Evolutionary conservation across 1,140 invertebrate genomes (phyloP).

Genomic region (Macrotrachela quadricornifera): DNA sequence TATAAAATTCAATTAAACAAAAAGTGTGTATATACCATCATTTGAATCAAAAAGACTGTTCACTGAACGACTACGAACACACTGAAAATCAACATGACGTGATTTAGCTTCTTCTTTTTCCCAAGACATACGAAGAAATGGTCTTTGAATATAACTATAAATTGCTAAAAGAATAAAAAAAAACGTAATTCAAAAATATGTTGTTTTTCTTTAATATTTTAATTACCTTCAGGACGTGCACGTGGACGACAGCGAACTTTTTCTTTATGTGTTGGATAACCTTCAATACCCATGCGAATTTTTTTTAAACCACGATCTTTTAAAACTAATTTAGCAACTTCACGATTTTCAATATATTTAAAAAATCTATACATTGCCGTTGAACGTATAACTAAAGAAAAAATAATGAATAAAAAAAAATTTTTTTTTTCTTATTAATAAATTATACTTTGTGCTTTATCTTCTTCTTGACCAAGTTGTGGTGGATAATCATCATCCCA

Average conservation of each 20-base stretch:
- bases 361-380: slow-evolving; percentile 89
- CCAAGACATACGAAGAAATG: slow-evolving; percentile 99
- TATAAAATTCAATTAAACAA: no score
- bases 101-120: slow-evolving; percentile 77
- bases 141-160: slow-evolving; percentile 98
- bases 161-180: no score
- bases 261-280: slow-evolving; percentile 94
- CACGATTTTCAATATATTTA: slow-evolving; percentile 96
- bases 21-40: no score
- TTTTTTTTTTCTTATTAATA: no score
- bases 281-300: slow-evolving; percentile 89
- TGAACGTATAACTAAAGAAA: slow-evolving; percentile 42
- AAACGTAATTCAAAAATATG: no score
- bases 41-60: no score
- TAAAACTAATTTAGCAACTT: slow-evolving; percentile 91
- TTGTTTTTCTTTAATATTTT: no score
- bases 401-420: not conserved
- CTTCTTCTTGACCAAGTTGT: slow-evolving; percentile 68
- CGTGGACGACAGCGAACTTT: slow-evolving; percentile 53
- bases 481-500: slow-evolving; percentile 98
- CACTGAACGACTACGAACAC: slow-evolving; percentile 20
- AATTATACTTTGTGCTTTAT: slow-evolving; percentile 62
- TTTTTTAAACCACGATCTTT: slow-evolving; percentile 95
- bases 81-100: slow-evolving; percentile 85
- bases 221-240: slow-evolving; percentile 57